Conservation (phyloP, 2,797 vertebrate genomes). For the Tenualosa ilisha region DNA sequence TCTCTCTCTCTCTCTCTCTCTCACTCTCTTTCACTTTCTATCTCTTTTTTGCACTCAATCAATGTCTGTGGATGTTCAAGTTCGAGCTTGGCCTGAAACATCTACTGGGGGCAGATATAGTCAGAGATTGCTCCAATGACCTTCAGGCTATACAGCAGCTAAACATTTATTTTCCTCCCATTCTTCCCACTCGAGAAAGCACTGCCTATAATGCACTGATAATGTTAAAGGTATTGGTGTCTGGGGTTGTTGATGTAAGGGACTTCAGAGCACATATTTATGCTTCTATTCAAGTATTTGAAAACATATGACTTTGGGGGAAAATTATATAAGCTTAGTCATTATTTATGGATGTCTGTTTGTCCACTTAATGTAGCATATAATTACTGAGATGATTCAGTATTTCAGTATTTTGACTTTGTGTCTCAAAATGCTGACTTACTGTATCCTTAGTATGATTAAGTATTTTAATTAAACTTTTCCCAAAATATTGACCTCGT, state of each 20-base stretch:
- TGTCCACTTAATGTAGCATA: too few species aligned
- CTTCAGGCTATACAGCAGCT: background rate
- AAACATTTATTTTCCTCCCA: too few species aligned
- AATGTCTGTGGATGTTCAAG: background rate
- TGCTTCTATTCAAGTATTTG: background rate
- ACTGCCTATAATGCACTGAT: background rate
- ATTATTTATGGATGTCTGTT: too few species aligned
- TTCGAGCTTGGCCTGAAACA: background rate
- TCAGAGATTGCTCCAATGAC: background rate
- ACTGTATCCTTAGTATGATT: too few species aligned
- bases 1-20: background rate
- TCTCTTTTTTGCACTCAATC: background rate
- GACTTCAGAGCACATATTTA: background rate
- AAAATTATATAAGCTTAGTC: background rate
- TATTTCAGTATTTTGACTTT: too few species aligned
- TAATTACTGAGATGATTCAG: too few species aligned
- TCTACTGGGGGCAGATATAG: background rate
- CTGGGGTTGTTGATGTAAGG: background rate
- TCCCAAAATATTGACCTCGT: too few species aligned
- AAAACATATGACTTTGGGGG: background rate
- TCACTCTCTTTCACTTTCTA: background rate
- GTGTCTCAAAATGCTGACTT: background rate
- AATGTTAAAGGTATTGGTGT: background rate
- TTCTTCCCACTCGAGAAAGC: background rate
- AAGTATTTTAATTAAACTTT: too few species aligned